Percentiles rank a stretch among this genome's conserved stretches.
phyloP scores from a whole-genome alignment of 2,797 vertebrate species.

The Rousettus madagascariensis region DNA sequence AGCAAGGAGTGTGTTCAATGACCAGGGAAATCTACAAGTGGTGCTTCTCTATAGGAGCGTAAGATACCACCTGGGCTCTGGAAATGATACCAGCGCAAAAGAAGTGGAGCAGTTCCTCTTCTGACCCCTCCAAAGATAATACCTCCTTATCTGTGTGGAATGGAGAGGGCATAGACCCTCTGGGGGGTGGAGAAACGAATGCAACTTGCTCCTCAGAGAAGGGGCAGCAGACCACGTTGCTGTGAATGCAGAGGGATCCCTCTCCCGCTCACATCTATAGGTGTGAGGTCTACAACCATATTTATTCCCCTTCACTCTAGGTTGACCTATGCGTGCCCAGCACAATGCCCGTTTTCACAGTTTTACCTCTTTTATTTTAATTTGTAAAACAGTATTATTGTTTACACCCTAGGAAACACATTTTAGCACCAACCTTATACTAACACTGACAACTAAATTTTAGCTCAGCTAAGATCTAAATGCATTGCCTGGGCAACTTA shows the following conservation, averaged over 20 bases:
- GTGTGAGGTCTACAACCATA: not conserved
- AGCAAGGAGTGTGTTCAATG: not conserved
- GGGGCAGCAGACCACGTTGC: not conserved
- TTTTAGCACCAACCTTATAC: not conserved
- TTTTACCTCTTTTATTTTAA: not conserved
- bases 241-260: not conserved
- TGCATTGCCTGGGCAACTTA: not conserved
- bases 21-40: not conserved
- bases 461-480: not conserved
- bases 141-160: not conserved
- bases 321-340: not conserved
- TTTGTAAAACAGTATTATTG: not conserved
- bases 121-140: not conserved
- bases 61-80: fast-evolving
- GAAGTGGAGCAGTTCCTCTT: not conserved
- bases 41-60: not conserved
- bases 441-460: not conserved
- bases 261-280: too few species aligned
- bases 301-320: not conserved
- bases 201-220: too few species aligned
- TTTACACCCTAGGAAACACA: not conserved
- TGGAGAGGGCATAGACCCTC: not conserved
- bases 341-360: not conserved
- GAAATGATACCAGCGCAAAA: not conserved
- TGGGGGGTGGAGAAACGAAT: not conserved